Evolutionary conservation across 35 echinoderm and acorn worm species (phyloP), one percentile per base, ranked within the genome.

Genomic region (Heliocidaris erythrogramma): DNA sequence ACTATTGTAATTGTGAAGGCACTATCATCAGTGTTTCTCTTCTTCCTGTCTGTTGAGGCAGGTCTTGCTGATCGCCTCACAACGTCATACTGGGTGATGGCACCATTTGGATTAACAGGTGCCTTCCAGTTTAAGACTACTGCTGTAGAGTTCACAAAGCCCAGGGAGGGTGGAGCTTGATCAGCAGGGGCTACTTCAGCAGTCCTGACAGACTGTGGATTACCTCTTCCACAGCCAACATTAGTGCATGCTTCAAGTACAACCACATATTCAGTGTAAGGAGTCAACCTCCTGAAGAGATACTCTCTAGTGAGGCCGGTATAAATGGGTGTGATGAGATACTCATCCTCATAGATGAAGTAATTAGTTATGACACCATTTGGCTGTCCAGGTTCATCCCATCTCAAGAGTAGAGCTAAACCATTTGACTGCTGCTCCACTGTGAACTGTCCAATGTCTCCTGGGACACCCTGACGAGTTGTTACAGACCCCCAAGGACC

Each of bases 231-330:
- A 94, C 98, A 99, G 12, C 98, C 98, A 30, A 96, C 94, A 84
- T 91, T 95, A 18, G 98, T 97, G 85, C 98, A 99, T n/a, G 97
- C 98, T 93, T 99, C 98, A 30, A 99, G 93, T 9, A 99, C 97
- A 13, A 99, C 88, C 86, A 95, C 95, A 91, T 99, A 99, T 42
- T 99, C 98, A 60, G 98, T 99, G 86, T 85, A 99, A n/a, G 98
- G 98, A 49, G 94, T 94, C 31, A 99, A 78, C 48, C 98, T 94
- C 47, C 97, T 93, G 92, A 97, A 99, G 48, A 96, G 93, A 88
- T 94, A 99, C 94, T 96, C 98, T 91, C 98, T 95, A 30, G 96
- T 96, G 47, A 97, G 93, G 7, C 98, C 98, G 13, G 65, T 65
- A 60, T 99, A 99, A 30, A 99, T 94, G 12, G 97, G 97, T 65